Evolutionary conservation across 2,797 vertebrate species (phyloP).

Genomic region (Tarsius wallacei): DNA sequence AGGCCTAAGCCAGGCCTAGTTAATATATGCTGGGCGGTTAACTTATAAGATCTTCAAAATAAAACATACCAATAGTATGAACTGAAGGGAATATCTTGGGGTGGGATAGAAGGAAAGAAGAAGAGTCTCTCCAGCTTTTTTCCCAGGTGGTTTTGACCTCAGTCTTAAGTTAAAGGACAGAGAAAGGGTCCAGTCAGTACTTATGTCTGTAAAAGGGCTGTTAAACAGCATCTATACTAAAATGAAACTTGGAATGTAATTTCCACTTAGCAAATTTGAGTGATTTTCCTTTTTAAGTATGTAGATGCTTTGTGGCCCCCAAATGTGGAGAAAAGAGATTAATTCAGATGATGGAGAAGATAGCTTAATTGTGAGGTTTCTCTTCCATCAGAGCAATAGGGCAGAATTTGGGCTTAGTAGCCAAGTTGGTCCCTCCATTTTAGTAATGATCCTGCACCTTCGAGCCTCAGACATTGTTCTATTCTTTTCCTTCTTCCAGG

Average conservation of each 20-base stretch:
- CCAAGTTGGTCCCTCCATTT: background rate
- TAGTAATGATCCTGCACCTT: constrained; percentile 26
- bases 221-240: constrained; percentile 39
- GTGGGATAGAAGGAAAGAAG: constrained; percentile 10
- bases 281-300: constrained; percentile 48
- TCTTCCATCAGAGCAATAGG: constrained; percentile 24
- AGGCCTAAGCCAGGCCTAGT: background rate
- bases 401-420: constrained; percentile 27
- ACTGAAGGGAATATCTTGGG: constrained; percentile 46
- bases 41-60: constrained; percentile 55
- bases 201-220: constrained; percentile 11
- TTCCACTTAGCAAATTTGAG: constrained; percentile 43
- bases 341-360: constrained; percentile 21
- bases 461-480: background rate
- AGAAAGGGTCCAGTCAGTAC: background rate
- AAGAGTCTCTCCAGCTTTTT: background rate
- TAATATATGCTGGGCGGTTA: constrained; percentile 20
- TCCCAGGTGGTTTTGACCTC: constrained; percentile 7
- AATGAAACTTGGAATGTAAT: constrained; percentile 46
- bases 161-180: background rate
- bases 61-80: constrained; percentile 31
- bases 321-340: constrained; percentile 54
- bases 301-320: background rate
- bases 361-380: background rate
- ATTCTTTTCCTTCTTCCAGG: constrained; percentile 53